Percentiles rank a stretch among this genome's conserved stretches.
Conservation (phyloP, 2,888 invertebrate genomes). For the Liodrosophila aerea region DNA sequence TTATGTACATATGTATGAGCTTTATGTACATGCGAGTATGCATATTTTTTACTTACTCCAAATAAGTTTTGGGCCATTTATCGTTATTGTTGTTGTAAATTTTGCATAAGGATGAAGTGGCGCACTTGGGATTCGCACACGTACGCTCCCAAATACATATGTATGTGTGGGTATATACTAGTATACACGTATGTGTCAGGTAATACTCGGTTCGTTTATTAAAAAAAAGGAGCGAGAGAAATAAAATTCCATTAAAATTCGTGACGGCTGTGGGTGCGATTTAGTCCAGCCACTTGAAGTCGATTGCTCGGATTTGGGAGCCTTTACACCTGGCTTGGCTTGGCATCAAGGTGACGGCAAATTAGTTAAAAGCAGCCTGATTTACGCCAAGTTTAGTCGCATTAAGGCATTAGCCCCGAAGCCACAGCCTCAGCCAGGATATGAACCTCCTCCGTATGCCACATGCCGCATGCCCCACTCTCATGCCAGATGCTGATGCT, state of each 20-base stretch:
- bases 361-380: slow-evolving; percentile 69
- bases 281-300: slow-evolving; percentile 51
- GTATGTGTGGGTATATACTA: background rate
- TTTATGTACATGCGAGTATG: slow-evolving; percentile 14
- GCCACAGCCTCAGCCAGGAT: slow-evolving; percentile 14
- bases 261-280: slow-evolving; percentile 32
- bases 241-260: slow-evolving; percentile 62
- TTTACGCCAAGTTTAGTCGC: slow-evolving; percentile 69
- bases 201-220: slow-evolving; percentile 43
- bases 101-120: slow-evolving; percentile 54
- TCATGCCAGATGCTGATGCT: slow-evolving; percentile 28
- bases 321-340: slow-evolving; percentile 34
- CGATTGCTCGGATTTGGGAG: slow-evolving; percentile 46
- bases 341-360: slow-evolving; percentile 43
- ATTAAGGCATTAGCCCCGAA: slow-evolving; percentile 66
- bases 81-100: slow-evolving; percentile 45
- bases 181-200: slow-evolving; percentile 20
- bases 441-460: background rate
- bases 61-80: slow-evolving; percentile 54
- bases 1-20: no score
- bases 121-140: slow-evolving; percentile 21
- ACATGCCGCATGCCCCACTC: background rate
- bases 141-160: slow-evolving; percentile 13
- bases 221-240: slow-evolving; percentile 19
- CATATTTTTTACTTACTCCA: slow-evolving; percentile 44